phyloP scores from a whole-genome alignment of 2,113 vertebrate species.

The Mustelus asterias region DNA sequence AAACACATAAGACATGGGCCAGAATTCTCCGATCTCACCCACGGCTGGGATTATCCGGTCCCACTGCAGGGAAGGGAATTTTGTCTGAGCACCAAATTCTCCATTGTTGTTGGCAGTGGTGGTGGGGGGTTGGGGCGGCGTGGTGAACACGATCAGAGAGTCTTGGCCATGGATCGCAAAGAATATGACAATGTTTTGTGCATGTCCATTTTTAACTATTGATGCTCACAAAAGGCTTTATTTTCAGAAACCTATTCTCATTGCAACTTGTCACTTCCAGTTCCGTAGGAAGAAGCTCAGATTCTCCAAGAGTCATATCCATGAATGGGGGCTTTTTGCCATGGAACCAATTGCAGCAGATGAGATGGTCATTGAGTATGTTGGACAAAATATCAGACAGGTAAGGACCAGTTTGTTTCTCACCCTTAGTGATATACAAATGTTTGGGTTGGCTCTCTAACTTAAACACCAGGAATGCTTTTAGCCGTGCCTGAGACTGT shows the following conservation, averaged over 20 bases:
- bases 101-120: no score
- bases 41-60: no score
- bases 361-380: slow-evolving; percentile 98
- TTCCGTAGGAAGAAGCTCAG: slow-evolving; percentile 97
- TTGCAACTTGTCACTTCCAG: slow-evolving; percentile 48
- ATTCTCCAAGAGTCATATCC: slow-evolving; percentile 94
- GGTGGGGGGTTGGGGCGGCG: no score
- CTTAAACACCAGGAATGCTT: not conserved
- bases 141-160: no score
- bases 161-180: not conserved
- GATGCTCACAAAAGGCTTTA: not conserved
- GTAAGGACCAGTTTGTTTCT: slow-evolving; percentile 50
- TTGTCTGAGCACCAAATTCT: no score
- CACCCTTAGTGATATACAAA: not conserved
- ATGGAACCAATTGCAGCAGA: slow-evolving; percentile 96
- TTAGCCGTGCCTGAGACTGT: not conserved
- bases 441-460: not conserved
- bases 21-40: no score
- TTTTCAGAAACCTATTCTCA: slow-evolving; percentile 32
- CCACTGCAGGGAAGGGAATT: no score
- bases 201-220: not conserved
- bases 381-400: slow-evolving; percentile 98
- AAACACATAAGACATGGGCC: not conserved
- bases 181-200: not conserved
- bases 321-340: slow-evolving; percentile 97